phyloP scores from a whole-genome alignment of 2,113 vertebrate species.

The Numenius arquata region DNA sequence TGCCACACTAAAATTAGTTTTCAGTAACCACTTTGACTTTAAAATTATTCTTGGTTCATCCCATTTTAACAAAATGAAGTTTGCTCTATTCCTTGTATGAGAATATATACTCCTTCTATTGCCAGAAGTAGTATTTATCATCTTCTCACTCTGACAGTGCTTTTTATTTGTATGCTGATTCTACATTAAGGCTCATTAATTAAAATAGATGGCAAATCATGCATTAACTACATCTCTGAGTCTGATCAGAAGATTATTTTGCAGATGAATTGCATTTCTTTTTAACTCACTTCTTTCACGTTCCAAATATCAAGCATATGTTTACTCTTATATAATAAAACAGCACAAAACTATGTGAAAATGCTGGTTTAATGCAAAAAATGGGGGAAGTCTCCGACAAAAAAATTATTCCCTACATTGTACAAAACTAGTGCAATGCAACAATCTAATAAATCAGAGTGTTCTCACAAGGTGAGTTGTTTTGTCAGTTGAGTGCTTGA shows the following conservation, averaged over 20 bases:
- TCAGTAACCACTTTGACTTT: neutral
- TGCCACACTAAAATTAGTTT: neutral
- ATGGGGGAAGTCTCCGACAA: neutral
- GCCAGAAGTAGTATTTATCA: neutral
- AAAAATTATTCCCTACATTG: neutral
- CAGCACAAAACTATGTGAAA: neutral
- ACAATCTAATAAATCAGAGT: neutral
- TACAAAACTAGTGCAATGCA: neutral
- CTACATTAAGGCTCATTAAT: neutral
- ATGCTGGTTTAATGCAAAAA: neutral
- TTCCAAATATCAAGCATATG: neutral
- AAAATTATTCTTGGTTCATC: neutral
- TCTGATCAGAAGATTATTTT: neutral
- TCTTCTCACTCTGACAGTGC: neutral
- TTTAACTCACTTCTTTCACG: neutral
- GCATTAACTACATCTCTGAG: neutral
- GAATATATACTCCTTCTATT: neutral
- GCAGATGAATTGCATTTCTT: neutral
- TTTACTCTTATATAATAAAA: neutral
- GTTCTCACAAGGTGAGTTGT: slow-evolving; percentile 47
- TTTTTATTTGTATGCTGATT: neutral
- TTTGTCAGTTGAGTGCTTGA: slow-evolving; percentile 55
- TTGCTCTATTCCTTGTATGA: neutral
- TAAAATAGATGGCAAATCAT: neutral
- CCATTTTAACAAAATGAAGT: neutral